phyloP scores from a whole-genome alignment of 2,888 invertebrate genomes.

The Azorinus chamasolen region DNA sequence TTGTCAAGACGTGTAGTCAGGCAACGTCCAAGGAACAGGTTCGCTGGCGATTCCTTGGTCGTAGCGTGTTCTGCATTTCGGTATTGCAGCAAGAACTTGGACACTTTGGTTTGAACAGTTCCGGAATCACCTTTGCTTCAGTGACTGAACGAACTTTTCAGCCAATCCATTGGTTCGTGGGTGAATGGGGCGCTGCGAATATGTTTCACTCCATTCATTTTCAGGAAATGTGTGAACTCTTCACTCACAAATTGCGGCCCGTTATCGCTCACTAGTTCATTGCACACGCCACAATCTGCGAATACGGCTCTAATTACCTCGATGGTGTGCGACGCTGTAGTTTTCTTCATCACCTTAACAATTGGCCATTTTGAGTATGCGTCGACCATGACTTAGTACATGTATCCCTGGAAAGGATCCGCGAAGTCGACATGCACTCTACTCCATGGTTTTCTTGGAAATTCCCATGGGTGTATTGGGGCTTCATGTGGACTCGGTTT shows the following conservation, averaged over 20 bases:
- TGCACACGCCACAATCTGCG: slow-evolving; percentile 54
- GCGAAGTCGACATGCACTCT: slow-evolving; percentile 87
- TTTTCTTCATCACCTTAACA: slow-evolving; percentile 61
- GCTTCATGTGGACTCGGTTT: slow-evolving; percentile 63
- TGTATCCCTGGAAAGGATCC: slow-evolving; percentile 80
- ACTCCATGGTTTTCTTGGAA: slow-evolving; percentile 79
- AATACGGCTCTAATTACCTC: slow-evolving; percentile 45
- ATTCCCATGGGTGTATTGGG: slow-evolving; percentile 75
- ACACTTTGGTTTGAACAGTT: slow-evolving; percentile 28
- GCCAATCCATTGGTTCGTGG: slow-evolving; percentile 61
- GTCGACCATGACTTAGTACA: slow-evolving; percentile 84
- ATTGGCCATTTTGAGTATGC: slow-evolving; percentile 86
- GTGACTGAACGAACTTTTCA: slow-evolving; percentile 62
- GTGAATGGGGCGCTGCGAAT: slow-evolving; percentile 58
- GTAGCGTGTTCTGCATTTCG: slow-evolving; percentile 25
- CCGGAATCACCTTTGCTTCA: slow-evolving; percentile 50
- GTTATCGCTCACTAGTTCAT: slow-evolving; percentile 52
- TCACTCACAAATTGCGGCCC: slow-evolving; percentile 53
- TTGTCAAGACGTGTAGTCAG: slow-evolving; percentile 36
- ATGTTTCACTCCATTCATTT: slow-evolving; percentile 58
- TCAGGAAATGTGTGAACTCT: slow-evolving; percentile 44
- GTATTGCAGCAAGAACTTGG: slow-evolving; percentile 30
- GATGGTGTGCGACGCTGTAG: slow-evolving; percentile 30
- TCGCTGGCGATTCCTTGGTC: slow-evolving; percentile 30
- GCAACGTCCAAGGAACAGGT: slow-evolving; percentile 51